Conservation (phyloP, 2,888 invertebrate species). For the Diaperis boleti region DNA sequence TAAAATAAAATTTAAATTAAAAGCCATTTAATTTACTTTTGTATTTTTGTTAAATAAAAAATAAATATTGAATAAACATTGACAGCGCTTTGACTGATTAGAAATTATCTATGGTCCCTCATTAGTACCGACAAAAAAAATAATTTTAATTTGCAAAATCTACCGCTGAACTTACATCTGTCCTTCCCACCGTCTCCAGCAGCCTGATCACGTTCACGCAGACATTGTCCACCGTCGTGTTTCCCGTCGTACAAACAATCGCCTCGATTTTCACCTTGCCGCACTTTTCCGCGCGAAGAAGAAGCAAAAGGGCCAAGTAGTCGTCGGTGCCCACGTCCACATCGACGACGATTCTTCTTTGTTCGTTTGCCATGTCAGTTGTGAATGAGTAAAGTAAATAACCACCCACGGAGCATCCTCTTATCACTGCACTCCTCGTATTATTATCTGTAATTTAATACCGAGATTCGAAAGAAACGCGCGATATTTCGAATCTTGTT, state of each 20-base stretch:
- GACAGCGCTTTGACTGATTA: no score
- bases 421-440: no score
- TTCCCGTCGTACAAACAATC: slow-evolving; percentile 82
- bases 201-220: slow-evolving; percentile 77
- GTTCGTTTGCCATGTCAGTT: slow-evolving; percentile 5
- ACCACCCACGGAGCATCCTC: neutral
- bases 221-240: slow-evolving; percentile 77
- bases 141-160: neutral
- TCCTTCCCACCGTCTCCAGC: slow-evolving; percentile 70
- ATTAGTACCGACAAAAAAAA: no score
- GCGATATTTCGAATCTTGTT: no score
- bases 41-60: no score
- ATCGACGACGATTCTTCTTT: slow-evolving; percentile 68
- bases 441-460: no score
- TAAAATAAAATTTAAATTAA: no score
- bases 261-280: slow-evolving; percentile 71
- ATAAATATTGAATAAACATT: no score
- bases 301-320: slow-evolving; percentile 72
- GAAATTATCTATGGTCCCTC: no score
- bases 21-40: no score
- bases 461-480: no score
- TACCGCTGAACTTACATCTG: slow-evolving; percentile 72
- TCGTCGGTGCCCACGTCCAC: slow-evolving; percentile 77
- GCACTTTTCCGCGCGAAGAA: slow-evolving; percentile 69
- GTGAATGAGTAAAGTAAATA: neutral